Base-by-base conservation (phyloP, 2,797 vertebrate genomes). In the Cynodonichthys magdalenae region DNA sequence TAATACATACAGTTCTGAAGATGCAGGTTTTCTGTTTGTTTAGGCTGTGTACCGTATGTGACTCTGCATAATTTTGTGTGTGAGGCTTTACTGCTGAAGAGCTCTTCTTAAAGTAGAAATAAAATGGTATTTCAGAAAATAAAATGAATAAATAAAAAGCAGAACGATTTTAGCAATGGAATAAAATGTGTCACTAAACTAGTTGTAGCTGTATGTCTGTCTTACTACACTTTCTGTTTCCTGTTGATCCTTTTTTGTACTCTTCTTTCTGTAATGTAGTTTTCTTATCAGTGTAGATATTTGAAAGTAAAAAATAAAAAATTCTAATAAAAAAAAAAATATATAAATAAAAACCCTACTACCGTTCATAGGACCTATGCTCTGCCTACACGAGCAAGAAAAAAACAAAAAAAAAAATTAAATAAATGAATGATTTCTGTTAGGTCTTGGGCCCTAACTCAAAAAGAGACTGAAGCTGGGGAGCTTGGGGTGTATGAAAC, bases 221-320 rank as follows among this genome's bases (percentile, higher is more conserved):
- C 59, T 11, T 18, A 61, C 56, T 75, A 57, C 56, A 76, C 42
- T 48, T 69, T 47, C 69, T 41, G 54, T 15, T 46, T 46, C 62
- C n/a, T 14, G 27, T 42, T 49, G 50, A 48, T 50, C 56, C 29
- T 53, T 69, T 57, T 24, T 36, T 73, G 11, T 31, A 24, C 39
- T 58, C 19, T 48, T 34, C 41, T 67, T 63, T 66, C 29, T 51
- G 74, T 85, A 67, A 89, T 87, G 76, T 76, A 62, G 67, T 60
- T 87, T 83, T 75, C 64, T 68, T 86, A 55, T 75, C 61, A 62
- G 66, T 66, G 68, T 81, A 66, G 80, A 64, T 54, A 62, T 51
- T 62, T 63, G 65, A 79, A 82, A 71, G 76, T 31, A 31, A 31
- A 31, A 14, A 39, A 39, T 12, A 14, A 12, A 39, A 39, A 36